A percentile compares a stretch with the other conserved stretches of the same genome.
These are phyloP conservation scores for Megalops cyprinoides DNA, from an alignment of 2,797 vertebrate species.

Conservation along the genomic window DNA sequence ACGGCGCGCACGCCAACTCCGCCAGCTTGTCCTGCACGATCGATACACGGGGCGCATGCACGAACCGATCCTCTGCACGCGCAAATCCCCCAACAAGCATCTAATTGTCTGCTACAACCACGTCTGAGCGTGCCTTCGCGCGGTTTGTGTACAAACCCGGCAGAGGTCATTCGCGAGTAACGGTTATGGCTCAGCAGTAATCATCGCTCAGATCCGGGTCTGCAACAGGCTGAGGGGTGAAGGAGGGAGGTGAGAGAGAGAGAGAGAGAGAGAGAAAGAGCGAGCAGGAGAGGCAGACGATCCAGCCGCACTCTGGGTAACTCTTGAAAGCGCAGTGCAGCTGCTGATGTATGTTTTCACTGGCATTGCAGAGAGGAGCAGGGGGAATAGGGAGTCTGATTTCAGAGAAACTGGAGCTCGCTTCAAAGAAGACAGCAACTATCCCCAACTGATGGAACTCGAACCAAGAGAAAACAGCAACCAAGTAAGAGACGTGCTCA, in stretches of 20 bases:
- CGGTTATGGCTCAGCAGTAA: background rate
- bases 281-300: constrained; percentile 60
- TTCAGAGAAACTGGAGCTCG: constrained; percentile 79
- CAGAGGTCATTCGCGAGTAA: background rate
- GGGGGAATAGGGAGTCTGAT: constrained; percentile 78
- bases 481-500: constrained; percentile 68
- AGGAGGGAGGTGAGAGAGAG: constrained; percentile 4
- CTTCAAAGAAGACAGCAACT: constrained; percentile 78
- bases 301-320: constrained; percentile 61
- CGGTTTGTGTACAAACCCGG: background rate
- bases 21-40: no score
- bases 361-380: constrained; percentile 71
- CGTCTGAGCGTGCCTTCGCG: background rate
- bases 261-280: constrained; percentile 43
- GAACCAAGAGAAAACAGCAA: constrained; percentile 78
- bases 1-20: no score
- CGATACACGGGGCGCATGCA: no score
- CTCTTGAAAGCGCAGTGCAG: constrained; percentile 66
- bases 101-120: background rate
- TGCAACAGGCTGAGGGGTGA: background rate
- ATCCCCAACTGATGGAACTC: constrained; percentile 75
- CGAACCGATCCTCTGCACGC: background rate
- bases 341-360: constrained; percentile 71
- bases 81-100: background rate
- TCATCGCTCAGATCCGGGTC: background rate